Base-by-base conservation (phyloP, 2,113 vertebrate genomes). In the Eretmochelys imbricata region DNA sequence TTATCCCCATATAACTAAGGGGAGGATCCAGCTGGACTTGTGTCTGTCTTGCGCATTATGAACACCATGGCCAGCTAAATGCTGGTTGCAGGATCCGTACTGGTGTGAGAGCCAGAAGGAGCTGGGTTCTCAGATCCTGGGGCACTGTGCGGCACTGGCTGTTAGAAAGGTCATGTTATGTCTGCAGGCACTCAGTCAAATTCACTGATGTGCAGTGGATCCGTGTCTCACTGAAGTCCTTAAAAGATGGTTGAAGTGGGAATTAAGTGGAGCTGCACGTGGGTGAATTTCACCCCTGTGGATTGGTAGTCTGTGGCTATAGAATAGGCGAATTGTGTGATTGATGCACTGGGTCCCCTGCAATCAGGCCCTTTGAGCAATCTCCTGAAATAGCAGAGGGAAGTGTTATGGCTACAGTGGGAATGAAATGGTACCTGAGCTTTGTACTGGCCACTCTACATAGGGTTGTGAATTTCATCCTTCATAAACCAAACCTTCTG, bases 361-460 rank as follows among this genome's bases (percentile, higher is more conserved):
- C 42, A 27, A 17, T 27, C 27, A 10, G 5, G 29, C 16, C 53
- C 17, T 48, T 46, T 19, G 55, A 46, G 24, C 27, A 14, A 46
- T 8, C 55, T 59, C 19, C 27, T 59, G 42, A 29, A 48, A 29
- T 31, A 62, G 42, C 42, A 19, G 55, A 57, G 80, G 80, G 53
- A 82, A 54, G 53, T n/a, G 22, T 54, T 38, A 42, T 24, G 42
- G 31, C 83, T 72, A n/a, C 69, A 76, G 91, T 49, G 59, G 20
- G 20, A 27, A 1, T 0, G 29, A 1, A 57, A 79, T 16, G 35
- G 49, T 50, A 6, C 51, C 50, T 20, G 38, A 0, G 0, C 27
- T 9, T 53, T 0, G 0, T 4, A 24, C n/a, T 16, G 4, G 49
- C 84, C 25, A 27, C 53, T 27, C 31, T 42, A 10, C 51, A 65